Base-by-base conservation (phyloP, 1,140 invertebrate species). In the Tribolium madens region DNA sequence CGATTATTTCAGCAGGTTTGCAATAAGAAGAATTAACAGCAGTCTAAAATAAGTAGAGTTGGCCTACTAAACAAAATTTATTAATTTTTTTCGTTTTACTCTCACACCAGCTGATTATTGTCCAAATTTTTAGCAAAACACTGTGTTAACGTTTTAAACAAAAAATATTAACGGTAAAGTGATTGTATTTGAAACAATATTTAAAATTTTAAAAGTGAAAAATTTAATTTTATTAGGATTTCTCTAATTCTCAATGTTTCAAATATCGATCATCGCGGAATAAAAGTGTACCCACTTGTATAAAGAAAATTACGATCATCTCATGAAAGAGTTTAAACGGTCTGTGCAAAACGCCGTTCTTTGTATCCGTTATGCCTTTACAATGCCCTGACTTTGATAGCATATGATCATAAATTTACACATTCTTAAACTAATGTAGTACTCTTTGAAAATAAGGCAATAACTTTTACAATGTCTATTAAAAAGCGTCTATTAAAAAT, bases 351-450 rank as follows among this genome's bases (percentile, higher is more conserved):
- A 64, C 57, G 57, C n/a, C 9, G 57, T 33, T 31, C 57, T 64
- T 64, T 64, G 57, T 64, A 64, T 33, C 57, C 26, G 21, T 64
- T 64, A 31, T 64, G 57, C 57, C 26, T 26, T 13, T 12, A 64
- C 57, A 64, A 64, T 64, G 12, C 21, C 26, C 57, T 33, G 57
- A 64, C 57, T 64, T 64, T 64, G 57, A 64, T 64, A 64, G 57
- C 57, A 33, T 64, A 64, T 64, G 57, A 64, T 14, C 57, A 64
- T 64, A 64, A 64, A 64, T 64, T 64, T 64, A 64, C 57, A 64
- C 57, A 64, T 64, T 64, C 57, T 64, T 64, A 64, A 64, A 64
- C 57, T 64, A 64, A 64, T 64, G 57, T 64, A 64, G 57, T 64
- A 64, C 57, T 26, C 26, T 64, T 64, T 64, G 57, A 64, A 64